These are phyloP conservation scores for Cyphomyrus discorhynchus DNA, from an alignment of 2,113 vertebrate species.

Conservation along the genomic window DNA sequence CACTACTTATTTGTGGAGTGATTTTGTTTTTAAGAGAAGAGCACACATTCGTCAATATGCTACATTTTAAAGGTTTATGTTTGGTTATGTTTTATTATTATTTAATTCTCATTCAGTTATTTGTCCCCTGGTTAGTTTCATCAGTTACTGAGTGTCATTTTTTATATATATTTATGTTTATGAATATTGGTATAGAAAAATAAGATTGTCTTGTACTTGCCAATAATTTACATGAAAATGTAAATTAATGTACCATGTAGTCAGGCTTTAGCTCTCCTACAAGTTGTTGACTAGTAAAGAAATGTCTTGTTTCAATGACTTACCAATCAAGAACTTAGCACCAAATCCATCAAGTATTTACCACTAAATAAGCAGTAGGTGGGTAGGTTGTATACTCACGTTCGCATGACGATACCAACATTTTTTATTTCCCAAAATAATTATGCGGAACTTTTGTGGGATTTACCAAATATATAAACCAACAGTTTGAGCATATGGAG, in stretches of 20 bases:
- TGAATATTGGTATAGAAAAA: not conserved
- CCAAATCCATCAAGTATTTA: not conserved
- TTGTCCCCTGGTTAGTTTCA: not conserved
- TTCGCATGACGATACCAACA: not conserved
- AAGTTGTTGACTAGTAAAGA: not conserved
- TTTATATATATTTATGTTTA: not conserved
- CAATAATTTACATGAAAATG: not conserved
- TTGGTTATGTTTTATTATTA: not conserved
- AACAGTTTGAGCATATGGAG: not conserved
- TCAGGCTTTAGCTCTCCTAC: not conserved
- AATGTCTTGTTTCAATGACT: not conserved
- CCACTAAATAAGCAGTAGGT: not conserved
- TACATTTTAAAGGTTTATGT: not conserved
- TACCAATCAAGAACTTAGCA: not conserved
- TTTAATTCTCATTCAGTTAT: not conserved
- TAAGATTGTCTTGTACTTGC: not conserved
- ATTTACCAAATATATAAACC: not conserved
- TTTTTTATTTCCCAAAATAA: not conserved
- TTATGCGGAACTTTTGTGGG: not conserved
- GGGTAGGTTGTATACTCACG: not conserved
- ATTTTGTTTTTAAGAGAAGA: not conserved
- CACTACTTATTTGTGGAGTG: not conserved
- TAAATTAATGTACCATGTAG: not conserved
- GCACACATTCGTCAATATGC: not conserved
- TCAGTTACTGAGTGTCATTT: not conserved